Evolutionary conservation across 2,113 vertebrate species (phyloP).

Genomic region (Pipra filicauda): DNA sequence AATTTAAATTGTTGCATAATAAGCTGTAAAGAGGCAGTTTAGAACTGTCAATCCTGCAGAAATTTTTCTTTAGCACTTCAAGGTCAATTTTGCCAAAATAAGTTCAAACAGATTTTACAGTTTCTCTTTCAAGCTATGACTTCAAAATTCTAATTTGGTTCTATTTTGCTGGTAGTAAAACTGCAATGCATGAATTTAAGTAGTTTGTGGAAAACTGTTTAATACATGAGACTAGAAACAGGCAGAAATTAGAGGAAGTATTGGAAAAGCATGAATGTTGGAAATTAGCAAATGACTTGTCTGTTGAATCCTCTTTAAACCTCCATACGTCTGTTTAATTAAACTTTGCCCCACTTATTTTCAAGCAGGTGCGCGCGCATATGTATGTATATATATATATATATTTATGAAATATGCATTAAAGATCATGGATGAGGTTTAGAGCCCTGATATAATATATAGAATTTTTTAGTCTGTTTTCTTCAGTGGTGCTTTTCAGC

Average conservation of each 20-base stretch:
- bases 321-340: slow-evolving; percentile 49
- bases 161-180: slow-evolving; percentile 40
- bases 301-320: slow-evolving; percentile 65
- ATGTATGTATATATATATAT: slow-evolving; percentile 32
- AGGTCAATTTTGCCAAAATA: slow-evolving; percentile 63
- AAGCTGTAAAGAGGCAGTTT: slow-evolving; percentile 62
- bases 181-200: slow-evolving; percentile 39
- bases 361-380: slow-evolving; percentile 61
- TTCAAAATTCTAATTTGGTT: slow-evolving; percentile 57
- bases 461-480: slow-evolving; percentile 62
- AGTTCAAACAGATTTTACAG: slow-evolving; percentile 48
- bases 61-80: slow-evolving; percentile 47
- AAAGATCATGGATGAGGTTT: slow-evolving; percentile 68
- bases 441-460: slow-evolving; percentile 46
- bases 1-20: slow-evolving; percentile 52
- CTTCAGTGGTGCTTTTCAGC: slow-evolving; percentile 65
- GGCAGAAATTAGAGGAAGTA: slow-evolving; percentile 55
- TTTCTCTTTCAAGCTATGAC: slow-evolving; percentile 29
- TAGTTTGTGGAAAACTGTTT: slow-evolving; percentile 53
- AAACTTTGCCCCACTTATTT: slow-evolving; percentile 57
- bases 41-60: slow-evolving; percentile 58
- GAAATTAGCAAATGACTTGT: slow-evolving; percentile 64
- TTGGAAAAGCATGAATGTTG: slow-evolving; percentile 61
- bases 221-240: slow-evolving; percentile 61
- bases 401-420: slow-evolving; percentile 58